Percentiles rank a stretch among this genome's conserved stretches.
Evolutionary conservation across 2,888 invertebrate species (phyloP).

Genomic region (Biston betularia): DNA sequence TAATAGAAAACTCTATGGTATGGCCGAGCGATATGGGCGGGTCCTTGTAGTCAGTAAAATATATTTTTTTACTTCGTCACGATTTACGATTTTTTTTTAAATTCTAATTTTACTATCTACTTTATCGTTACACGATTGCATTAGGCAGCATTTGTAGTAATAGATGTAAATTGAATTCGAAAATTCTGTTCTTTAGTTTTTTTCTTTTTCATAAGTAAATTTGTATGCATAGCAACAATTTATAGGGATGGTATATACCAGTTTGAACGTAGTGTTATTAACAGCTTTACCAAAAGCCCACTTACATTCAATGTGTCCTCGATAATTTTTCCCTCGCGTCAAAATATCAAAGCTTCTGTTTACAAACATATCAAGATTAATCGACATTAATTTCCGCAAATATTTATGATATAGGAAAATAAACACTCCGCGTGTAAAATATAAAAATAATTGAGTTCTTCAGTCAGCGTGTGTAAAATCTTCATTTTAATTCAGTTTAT

Average conservation of each 20-base stretch:
- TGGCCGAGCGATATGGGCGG: neutral
- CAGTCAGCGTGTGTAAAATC: neutral
- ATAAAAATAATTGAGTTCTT: neutral
- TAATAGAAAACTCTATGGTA: neutral
- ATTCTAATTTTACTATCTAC: no score
- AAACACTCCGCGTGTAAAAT: neutral
- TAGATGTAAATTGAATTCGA: no score
- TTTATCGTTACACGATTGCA: no score
- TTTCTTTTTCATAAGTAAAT: neutral
- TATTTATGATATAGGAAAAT: conserved; percentile 9
- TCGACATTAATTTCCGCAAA: conserved; percentile 11
- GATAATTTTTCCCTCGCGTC: conserved; percentile 8
- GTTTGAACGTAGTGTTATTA: no score
- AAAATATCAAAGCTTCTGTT: conserved; percentile 21
- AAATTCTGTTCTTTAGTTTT: no score
- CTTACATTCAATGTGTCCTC: conserved; percentile 1
- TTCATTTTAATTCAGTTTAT: neutral
- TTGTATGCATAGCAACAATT: neutral
- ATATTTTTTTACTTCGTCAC: no score
- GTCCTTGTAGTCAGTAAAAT: neutral
- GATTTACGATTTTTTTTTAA: no score
- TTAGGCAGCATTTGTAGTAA: no score
- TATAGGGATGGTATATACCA: neutral
- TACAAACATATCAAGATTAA: conserved; percentile 21
- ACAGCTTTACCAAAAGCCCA: neutral